These are phyloP conservation scores for Centroberyx gerrardi DNA, from an alignment of 2,797 vertebrate genomes.

Conservation along the genomic window DNA sequence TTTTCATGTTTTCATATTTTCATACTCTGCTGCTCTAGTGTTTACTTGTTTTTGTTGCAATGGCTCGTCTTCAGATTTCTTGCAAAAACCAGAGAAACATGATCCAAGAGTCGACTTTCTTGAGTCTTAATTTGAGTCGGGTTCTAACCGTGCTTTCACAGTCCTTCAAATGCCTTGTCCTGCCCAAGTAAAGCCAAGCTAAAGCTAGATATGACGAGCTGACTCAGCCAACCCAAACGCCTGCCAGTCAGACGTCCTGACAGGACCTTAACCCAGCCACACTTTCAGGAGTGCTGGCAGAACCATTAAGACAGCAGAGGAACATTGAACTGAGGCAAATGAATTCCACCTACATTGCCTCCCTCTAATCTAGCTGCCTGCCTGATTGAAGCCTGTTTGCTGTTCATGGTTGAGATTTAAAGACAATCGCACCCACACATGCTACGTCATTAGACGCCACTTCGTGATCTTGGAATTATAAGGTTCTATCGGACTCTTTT, in stretches of 20 bases:
- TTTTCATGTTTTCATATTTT: no score
- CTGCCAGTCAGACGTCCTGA: constrained; percentile 46
- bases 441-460: background rate
- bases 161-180: background rate
- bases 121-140: background rate
- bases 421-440: constrained; percentile 18
- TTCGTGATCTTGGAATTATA: background rate
- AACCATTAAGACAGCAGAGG: constrained; percentile 28
- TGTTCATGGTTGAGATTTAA: constrained; percentile 3
- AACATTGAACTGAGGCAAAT: constrained; percentile 40
- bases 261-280: constrained; percentile 14
- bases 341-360: constrained; percentile 35
- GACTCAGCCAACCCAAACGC: constrained; percentile 40
- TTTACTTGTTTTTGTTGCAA: background rate
- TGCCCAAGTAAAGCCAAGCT: constrained; percentile 1
- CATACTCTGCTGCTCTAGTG: no score
- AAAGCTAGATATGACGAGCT: constrained; percentile 34
- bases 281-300: constrained; percentile 15
- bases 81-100: background rate
- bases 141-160: background rate
- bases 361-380: constrained; percentile 40
- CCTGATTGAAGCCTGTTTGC: constrained; percentile 34
- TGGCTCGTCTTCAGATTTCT: background rate
- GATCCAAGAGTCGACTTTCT: background rate
- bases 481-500: no score